These are phyloP conservation scores for Catharus minimus DNA, from an alignment of 2,113 vertebrate genomes.

Conservation along the genomic window DNA sequence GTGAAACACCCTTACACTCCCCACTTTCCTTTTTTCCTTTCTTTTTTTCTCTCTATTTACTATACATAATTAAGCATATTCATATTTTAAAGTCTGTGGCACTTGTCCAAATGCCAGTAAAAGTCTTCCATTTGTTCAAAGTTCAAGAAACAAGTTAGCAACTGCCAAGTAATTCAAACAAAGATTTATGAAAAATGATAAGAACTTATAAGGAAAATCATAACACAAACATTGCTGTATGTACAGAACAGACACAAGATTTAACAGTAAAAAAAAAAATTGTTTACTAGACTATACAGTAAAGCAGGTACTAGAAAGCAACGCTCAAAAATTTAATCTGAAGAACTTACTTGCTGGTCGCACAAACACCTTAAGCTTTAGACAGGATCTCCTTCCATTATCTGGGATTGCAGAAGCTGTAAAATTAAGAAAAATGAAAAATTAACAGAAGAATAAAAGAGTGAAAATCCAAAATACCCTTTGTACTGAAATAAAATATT, in stretches of 20 bases:
- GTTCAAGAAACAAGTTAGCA: slow-evolving; percentile 82
- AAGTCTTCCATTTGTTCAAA: slow-evolving; percentile 65
- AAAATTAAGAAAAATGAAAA: slow-evolving; percentile 35
- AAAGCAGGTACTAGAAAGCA: slow-evolving; percentile 63
- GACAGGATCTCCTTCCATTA: slow-evolving; percentile 92
- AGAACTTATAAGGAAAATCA: slow-evolving; percentile 68
- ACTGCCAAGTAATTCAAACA: slow-evolving; percentile 73
- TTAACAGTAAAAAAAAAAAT: slow-evolving; percentile 65
- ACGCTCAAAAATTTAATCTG: slow-evolving; percentile 41
- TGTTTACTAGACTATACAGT: slow-evolving; percentile 67
- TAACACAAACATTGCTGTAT: slow-evolving; percentile 67
- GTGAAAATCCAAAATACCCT: neutral
- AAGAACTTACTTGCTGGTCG: slow-evolving; percentile 95
- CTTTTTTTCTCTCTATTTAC: slow-evolving; percentile 48
- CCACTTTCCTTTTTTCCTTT: slow-evolving; percentile 58
- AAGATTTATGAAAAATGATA: slow-evolving; percentile 76
- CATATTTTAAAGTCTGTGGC: slow-evolving; percentile 61
- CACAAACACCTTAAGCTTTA: slow-evolving; percentile 98
- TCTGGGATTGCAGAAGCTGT: slow-evolving; percentile 94
- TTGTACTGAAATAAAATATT: neutral
- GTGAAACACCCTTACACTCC: slow-evolving; percentile 81
- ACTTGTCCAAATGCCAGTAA: slow-evolving; percentile 62
- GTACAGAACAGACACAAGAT: slow-evolving; percentile 70
- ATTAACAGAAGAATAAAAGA: neutral
- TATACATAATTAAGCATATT: slow-evolving; percentile 19